Evolutionary conservation across 2,797 vertebrate species (phyloP).

Genomic region (Ateles fusciceps): DNA sequence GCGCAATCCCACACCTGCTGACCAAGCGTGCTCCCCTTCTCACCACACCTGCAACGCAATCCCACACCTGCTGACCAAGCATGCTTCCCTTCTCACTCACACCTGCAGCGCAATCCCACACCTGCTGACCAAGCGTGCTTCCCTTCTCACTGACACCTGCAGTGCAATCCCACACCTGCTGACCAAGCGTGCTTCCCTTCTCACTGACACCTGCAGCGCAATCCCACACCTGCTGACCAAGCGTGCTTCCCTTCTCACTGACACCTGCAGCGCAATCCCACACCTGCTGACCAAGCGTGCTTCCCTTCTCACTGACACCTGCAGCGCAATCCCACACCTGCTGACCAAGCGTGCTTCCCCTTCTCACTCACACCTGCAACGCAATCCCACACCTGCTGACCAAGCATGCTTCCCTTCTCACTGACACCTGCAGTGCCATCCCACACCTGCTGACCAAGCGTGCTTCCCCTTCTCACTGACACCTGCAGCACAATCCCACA

Average conservation of each 20-base stretch:
- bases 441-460: fast-evolving
- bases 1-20: not conserved
- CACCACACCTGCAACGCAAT: conserved; percentile 84
- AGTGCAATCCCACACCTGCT: conserved; percentile 1
- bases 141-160: conserved; percentile 85
- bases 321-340: conserved; percentile 42
- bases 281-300: fast-evolving
- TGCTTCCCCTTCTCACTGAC: fast-evolving
- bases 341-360: fast-evolving
- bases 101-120: conserved; percentile 82
- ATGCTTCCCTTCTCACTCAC: conserved; percentile 54
- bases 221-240: not conserved
- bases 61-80: fast-evolving
- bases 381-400: not conserved
- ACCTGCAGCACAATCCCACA: conserved; percentile 82
- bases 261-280: conserved; percentile 84
- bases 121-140: fast-evolving
- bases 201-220: conserved; percentile 88
- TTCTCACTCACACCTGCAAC: conserved; percentile 87
- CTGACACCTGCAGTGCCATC: conserved; percentile 84
- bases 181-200: fast-evolving
- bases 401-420: fast-evolving
- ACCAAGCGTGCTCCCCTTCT: fast-evolving
- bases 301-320: conserved; percentile 84
- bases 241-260: fast-evolving